Base-by-base conservation (phyloP, 2,888 invertebrate genomes). In the Globia sparganii region DNA sequence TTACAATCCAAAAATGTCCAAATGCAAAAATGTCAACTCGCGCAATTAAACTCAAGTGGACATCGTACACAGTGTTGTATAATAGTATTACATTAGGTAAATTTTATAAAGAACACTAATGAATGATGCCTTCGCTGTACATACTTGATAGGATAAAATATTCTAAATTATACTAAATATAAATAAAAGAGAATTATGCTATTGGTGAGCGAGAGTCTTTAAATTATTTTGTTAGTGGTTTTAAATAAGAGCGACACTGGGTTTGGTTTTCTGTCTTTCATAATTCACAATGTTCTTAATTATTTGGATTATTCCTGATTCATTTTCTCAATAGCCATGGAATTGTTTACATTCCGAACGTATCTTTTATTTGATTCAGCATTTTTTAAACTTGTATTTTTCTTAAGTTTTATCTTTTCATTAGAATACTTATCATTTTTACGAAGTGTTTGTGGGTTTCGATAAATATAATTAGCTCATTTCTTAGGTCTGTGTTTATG, bases 11-110 rank as follows among this genome's bases (percentile, higher is more conserved):
- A 53, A 67, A 56, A n/a, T n/a, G n/a, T n/a, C n/a, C n/a, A n/a
- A n/a, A n/a, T n/a, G n/a, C n/a, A n/a, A n/a, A n/a, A n/a, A n/a
- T n/a, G 31, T 40, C 28, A 46, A 56, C 46, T 78, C 49, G n/a
- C 25, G 31, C 49, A 82, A 49, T 40, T 49, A 18, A 75, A n/a
- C 8, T 15, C 6, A n/a, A 65, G n/a, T 59, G 15, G 15, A 28
- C 15, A 53, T 62, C 13, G 31, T 31, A 64, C 28, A 40, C 58
- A 71, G 66, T 71, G 40, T 80, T 79, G 28, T 80, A 49, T 56
- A 34, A 49, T 85, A 81, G 81, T 81, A 81, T 85, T 82, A 75
- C 34, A 71, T 56, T 71, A 81, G 82, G n/a, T 34, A 11, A 75
- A 56, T 85, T 71, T 67, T 58, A 59, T 56, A 61, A 68, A 64